phyloP scores from a whole-genome alignment of 1,140 invertebrate species.

The Drosophila nasuta region DNA sequence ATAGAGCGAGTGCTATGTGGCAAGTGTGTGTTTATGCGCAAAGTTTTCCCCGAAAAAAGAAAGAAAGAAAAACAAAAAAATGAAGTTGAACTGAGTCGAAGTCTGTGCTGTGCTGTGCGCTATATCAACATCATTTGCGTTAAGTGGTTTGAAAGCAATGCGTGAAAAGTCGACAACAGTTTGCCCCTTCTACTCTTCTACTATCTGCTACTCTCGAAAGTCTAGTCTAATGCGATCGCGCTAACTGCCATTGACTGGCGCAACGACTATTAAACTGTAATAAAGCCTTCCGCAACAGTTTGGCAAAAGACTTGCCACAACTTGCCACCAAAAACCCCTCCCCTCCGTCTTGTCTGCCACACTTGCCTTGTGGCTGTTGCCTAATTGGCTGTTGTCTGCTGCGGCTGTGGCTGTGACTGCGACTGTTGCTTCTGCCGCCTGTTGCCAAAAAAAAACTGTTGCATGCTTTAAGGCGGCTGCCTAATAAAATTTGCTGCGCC shows the following conservation, averaged over 20 bases:
- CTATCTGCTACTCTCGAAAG: background rate
- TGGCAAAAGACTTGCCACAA: constrained; percentile 2
- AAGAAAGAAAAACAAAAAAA: constrained; percentile 5
- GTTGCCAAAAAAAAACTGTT: constrained; percentile 77
- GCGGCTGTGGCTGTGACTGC: constrained; percentile 43
- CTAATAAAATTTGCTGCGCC: constrained; percentile 73
- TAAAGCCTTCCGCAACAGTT: constrained; percentile 52
- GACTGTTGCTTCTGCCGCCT: constrained; percentile 62
- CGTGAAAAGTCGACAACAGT: constrained; percentile 64
- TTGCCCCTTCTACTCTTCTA: background rate
- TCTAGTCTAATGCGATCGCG: constrained; percentile 53
- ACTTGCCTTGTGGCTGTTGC: constrained; percentile 51
- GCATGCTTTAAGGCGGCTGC: constrained; percentile 66
- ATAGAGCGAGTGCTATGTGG: constrained; percentile 52
- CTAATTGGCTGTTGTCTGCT: constrained; percentile 72
- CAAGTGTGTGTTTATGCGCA: constrained; percentile 67
- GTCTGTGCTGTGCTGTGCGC: constrained; percentile 24
- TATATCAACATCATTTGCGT: constrained; percentile 82
- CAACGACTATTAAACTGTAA: constrained; percentile 73
- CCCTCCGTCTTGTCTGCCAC: background rate
- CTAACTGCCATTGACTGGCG: constrained; percentile 52
- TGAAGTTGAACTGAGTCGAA: constrained; percentile 45
- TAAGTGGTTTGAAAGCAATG: constrained; percentile 73
- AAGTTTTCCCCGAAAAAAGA: constrained; percentile 39
- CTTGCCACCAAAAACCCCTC: background rate